phyloP scores from a whole-genome alignment of 2,888 invertebrate genomes.

The Odontomyia ornata region DNA sequence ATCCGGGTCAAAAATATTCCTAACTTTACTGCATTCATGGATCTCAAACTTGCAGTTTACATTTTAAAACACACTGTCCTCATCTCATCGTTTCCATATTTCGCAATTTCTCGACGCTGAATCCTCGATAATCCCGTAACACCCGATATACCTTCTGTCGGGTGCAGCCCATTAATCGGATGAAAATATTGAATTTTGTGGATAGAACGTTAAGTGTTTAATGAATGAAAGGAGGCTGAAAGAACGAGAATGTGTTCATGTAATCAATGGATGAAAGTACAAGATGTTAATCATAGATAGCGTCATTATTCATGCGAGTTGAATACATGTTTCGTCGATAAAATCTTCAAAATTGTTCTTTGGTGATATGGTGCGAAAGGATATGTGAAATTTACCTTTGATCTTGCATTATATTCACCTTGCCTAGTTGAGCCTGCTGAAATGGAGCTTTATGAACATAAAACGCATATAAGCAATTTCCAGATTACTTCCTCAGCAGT shows the following conservation, averaged over 20 bases:
- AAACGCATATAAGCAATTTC: constrained; percentile 49
- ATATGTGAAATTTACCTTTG: constrained; percentile 45
- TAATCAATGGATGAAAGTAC: constrained; percentile 34
- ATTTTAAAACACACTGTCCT: constrained; percentile 11
- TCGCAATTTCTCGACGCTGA: neutral
- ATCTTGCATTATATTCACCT: constrained; percentile 44
- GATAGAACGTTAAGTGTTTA: constrained; percentile 31
- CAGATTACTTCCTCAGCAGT: constrained; percentile 50
- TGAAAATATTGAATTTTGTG: constrained; percentile 31
- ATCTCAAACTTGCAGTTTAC: neutral
- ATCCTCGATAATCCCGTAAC: constrained; percentile 16
- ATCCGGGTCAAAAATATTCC: no score
- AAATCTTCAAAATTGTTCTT: constrained; percentile 11
- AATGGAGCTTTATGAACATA: constrained; percentile 46
- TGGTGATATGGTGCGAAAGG: constrained; percentile 34
- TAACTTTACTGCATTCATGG: neutral
- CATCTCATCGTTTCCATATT: neutral
- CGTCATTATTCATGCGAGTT: constrained; percentile 38
- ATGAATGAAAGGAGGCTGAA: constrained; percentile 25
- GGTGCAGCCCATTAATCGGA: constrained; percentile 26
- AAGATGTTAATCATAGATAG: constrained; percentile 46
- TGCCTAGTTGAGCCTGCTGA: constrained; percentile 25
- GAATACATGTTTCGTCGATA: constrained; percentile 38
- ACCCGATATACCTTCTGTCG: constrained; percentile 33
- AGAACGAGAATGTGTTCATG: constrained; percentile 42